A percentile compares a stretch with the other conserved stretches of the same genome.
Conservation (phyloP, 2,797 vertebrate species). For the Microhierax caerulescens region DNA sequence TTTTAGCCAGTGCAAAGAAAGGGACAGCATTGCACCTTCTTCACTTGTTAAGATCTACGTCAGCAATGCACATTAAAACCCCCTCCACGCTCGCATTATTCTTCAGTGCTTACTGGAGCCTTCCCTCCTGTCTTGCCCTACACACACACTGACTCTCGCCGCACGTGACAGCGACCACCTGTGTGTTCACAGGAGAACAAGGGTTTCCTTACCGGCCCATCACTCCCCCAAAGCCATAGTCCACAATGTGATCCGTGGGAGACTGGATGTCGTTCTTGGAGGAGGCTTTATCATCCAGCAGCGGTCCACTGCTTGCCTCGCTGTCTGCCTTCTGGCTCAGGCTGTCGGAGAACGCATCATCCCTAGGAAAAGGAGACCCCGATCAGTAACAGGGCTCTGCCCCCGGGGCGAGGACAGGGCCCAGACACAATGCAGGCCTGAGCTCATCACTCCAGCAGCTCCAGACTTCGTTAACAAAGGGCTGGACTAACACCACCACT, state of each 20-base stretch:
- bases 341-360: constrained; percentile 90
- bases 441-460: neutral
- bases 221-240: constrained; percentile 86
- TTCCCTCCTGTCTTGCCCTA: neutral
- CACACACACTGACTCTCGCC: neutral
- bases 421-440: fast-evolving
- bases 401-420: neutral
- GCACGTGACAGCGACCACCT: fast-evolving
- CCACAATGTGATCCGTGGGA: constrained; percentile 87
- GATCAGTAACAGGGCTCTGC: neutral
- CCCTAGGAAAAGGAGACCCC: constrained; percentile 75
- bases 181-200: neutral
- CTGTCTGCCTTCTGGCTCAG: constrained; percentile 89
- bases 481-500: neutral
- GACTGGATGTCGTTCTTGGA: constrained; percentile 92
- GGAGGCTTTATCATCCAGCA: constrained; percentile 84
- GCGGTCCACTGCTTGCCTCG: constrained; percentile 87
- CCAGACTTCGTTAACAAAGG: neutral
- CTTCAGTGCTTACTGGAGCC: neutral
- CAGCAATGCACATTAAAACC: neutral
- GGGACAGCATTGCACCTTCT: neutral
- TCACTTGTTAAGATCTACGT: neutral
- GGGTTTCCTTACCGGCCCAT: constrained; percentile 84
- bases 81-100: neutral
- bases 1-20: neutral